Conservation (phyloP, 2,113 vertebrate genomes). For the Probosciger aterrimus region DNA sequence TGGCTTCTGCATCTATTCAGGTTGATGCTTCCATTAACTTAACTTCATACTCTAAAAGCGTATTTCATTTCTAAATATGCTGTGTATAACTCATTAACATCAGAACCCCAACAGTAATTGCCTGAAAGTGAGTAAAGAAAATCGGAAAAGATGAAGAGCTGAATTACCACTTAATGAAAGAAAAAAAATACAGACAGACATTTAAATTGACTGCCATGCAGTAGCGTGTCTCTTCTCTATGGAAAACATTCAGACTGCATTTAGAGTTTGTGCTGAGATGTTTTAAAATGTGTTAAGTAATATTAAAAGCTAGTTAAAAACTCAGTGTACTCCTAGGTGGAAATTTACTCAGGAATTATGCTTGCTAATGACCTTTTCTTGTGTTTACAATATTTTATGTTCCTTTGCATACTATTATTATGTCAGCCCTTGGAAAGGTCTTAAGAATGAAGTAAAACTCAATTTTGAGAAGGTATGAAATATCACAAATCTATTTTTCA, state of each 20-base stretch:
- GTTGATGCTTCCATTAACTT: conserved; percentile 74
- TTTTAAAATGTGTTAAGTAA: conserved; percentile 30
- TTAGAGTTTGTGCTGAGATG: conserved; percentile 46
- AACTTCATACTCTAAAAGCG: conserved; percentile 71
- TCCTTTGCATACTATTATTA: neutral
- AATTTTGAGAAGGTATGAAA: neutral
- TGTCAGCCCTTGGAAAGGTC: neutral
- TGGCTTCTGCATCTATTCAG: conserved; percentile 68
- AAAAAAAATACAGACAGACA: conserved; percentile 56
- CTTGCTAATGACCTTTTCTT: neutral
- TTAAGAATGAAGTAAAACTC: neutral
- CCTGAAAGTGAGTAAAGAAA: conserved; percentile 77
- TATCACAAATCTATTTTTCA: neutral
- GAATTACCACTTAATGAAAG: conserved; percentile 81
- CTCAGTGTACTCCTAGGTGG: neutral
- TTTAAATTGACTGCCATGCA: conserved; percentile 66
- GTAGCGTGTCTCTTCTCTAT: conserved; percentile 34
- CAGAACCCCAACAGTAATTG: conserved; percentile 77
- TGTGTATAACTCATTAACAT: conserved; percentile 80
- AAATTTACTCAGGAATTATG: neutral
- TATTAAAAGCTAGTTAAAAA: conserved; percentile 7
- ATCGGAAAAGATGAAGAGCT: conserved; percentile 73
- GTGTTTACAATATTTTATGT: neutral
- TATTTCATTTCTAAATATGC: conserved; percentile 70
- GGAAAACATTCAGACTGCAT: conserved; percentile 53